A percentile compares a stretch with the other conserved stretches of the same genome.
phyloP scores from a whole-genome alignment of 2,113 vertebrate species.

The Danio rerio region GRCz12tu NC_133195.1:40914501-40915000 shows the following conservation, averaged over 20 bases:
- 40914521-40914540: too few relatives aligned
- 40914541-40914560: too few relatives aligned
- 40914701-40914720: not conserved
- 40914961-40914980: not conserved
- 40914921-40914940: slow-evolving; percentile 1
- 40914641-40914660: not conserved
- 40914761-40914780: not conserved
- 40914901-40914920: not conserved
- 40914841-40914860: too few relatives aligned
- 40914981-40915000: too few relatives aligned
- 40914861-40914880: too few relatives aligned
- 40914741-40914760: not conserved
- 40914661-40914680: not conserved
- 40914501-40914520: too few relatives aligned
- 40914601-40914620: too few relatives aligned
- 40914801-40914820: not conserved
- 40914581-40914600: too few relatives aligned
- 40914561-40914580: too few relatives aligned
- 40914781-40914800: not conserved
- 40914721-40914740: not conserved
- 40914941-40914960: not conserved
- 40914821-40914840: not conserved
- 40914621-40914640: too few relatives aligned
- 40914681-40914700: not conserved
- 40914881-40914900: not conserved